Conservation (phyloP, 2,113 vertebrate genomes). For the Protobothrops flavoviridis region DNA sequence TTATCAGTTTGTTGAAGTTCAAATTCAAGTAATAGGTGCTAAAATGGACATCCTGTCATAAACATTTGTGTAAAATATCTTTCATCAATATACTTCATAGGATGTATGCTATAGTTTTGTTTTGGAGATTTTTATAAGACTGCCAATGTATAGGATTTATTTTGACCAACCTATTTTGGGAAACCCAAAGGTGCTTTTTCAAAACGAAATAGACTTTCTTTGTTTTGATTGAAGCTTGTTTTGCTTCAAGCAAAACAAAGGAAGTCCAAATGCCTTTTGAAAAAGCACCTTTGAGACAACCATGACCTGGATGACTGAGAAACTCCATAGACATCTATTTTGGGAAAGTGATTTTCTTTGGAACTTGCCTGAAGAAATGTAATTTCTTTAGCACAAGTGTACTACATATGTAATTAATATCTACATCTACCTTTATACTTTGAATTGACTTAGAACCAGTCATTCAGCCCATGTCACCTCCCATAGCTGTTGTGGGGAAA, state of each 20-base stretch:
- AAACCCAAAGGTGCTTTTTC: neutral
- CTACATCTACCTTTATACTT: neutral
- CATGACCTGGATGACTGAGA: too few relatives aligned
- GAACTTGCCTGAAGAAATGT: neutral
- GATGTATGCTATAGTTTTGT: neutral
- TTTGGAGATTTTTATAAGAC: neutral
- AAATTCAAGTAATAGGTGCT: constrained; percentile 14
- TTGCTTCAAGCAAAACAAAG: too few relatives aligned
- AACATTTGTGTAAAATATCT: constrained; percentile 18
- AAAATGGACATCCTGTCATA: constrained; percentile 14
- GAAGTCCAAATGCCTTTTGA: too few relatives aligned
- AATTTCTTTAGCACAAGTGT: neutral
- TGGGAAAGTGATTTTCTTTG: neutral
- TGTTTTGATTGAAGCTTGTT: too few relatives aligned
- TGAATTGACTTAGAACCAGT: neutral
- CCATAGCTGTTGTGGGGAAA: too few relatives aligned
- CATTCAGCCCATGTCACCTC: too few relatives aligned
- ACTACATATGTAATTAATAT: neutral
- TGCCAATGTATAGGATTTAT: neutral
- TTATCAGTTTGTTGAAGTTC: constrained; percentile 11
- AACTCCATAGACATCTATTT: too few relatives aligned
- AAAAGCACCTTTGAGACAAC: too few relatives aligned
- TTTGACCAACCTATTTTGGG: neutral
- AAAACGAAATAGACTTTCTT: too few relatives aligned
- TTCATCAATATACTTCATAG: constrained; percentile 4